Base-by-base conservation (phyloP, 53 echinoderm and acorn worm genomes). In the Echinometra lucunter region DNA sequence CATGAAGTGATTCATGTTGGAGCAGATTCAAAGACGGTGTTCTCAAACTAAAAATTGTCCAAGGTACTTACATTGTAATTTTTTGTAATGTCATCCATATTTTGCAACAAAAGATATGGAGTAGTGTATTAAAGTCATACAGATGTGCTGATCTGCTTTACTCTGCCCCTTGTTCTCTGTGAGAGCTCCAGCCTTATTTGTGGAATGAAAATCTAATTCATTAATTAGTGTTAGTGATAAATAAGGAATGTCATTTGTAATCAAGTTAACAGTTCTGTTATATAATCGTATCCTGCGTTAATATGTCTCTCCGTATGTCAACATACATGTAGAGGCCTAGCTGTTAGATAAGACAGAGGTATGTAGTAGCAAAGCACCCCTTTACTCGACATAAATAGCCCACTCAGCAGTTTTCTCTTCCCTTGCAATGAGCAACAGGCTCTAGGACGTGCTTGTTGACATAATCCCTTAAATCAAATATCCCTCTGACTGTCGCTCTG, bases 401-500 rank as follows among this genome's bases (percentile, higher is more conserved):
- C 67, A 94, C 58, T 94, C 94, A 94, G 94, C 94, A 94, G 21
- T 93, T 93, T 82, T 83, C 45, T 78, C 57, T 92, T 92, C 47
- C 78, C 74, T 37, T 44, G 69, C 40, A 57, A 45, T 16, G 11
- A 42, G 47, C 45, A 70, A 18, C 63, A 66, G 1, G 37, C 80
- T 30, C 74, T 74, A 42, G 78, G 53, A 44, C 38, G 1, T 11
- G 63, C 85, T 42, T 83, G 94, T 94, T 94, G 82, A 94, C 94
- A 94, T 83, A 94, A 83, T 83, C 83, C 85, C 28, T 27, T 94
- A 60, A 82, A 83, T 94, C 94, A 94, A 83, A 94, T 94, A 94
- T 85, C 94, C 94, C 82, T 42, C 66, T 66, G 66, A 85, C 85
- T 91, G 66, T 45, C 37, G 40, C 45, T 66, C n/a, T 19, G 55